These are phyloP conservation scores for Papilio polytes DNA, from an alignment of 1,140 invertebrate species.

Conservation along the genomic window DNA sequence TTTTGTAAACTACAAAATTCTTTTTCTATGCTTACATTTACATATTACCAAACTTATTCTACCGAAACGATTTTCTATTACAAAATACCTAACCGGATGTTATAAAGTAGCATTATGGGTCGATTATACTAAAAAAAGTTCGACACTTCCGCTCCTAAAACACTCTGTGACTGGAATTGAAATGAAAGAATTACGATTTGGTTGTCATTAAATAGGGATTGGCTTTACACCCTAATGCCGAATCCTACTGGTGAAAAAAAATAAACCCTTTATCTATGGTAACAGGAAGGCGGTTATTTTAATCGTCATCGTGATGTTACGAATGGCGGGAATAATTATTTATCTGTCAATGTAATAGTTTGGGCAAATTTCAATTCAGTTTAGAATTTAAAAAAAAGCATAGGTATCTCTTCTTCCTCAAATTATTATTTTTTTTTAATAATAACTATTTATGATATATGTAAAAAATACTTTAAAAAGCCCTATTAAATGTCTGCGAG, in stretches of 20 bases:
- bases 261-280: constrained; percentile 38
- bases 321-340: constrained; percentile 42
- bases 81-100: constrained; percentile 47
- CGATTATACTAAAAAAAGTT: constrained; percentile 50
- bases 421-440: too few species aligned
- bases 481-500: not conserved
- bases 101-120: constrained; percentile 47
- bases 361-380: not conserved
- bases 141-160: constrained; percentile 48
- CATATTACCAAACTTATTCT: constrained; percentile 36
- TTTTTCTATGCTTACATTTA: constrained; percentile 31
- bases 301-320: constrained; percentile 43
- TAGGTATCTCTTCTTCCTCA: too few species aligned
- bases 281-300: constrained; percentile 39
- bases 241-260: constrained; percentile 14
- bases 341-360: not conserved
- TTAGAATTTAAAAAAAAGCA: too few species aligned
- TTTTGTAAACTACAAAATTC: constrained; percentile 37
- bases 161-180: constrained; percentile 52
- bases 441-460: too few species aligned
- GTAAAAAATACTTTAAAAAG: too few species aligned
- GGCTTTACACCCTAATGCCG: constrained; percentile 42
- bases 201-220: constrained; percentile 51
- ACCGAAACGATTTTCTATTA: constrained; percentile 42
- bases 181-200: constrained; percentile 48